These are phyloP conservation scores for Oppia nitens DNA, from an alignment of 1,140 invertebrate species.

Conservation along the genomic window DNA sequence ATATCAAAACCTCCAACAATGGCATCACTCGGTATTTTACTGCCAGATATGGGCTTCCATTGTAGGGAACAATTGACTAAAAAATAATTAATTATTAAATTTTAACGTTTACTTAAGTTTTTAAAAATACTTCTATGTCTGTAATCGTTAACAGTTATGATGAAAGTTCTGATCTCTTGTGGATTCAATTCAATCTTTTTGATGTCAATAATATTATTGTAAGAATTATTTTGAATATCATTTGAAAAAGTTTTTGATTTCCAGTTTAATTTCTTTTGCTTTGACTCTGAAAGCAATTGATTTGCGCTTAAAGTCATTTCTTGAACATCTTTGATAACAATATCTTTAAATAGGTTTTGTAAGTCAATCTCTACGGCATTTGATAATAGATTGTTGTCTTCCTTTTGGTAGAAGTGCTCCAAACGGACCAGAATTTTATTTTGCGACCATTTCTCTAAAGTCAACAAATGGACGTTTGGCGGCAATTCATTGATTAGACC, in stretches of 20 bases:
- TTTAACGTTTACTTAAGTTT: not conserved
- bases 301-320: conserved; percentile 50
- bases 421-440: conserved; percentile 52
- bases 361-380: conserved; percentile 32
- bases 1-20: not conserved
- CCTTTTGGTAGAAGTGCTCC: conserved; percentile 66
- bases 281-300: not conserved
- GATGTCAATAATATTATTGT: not conserved
- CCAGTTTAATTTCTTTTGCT: not conserved
- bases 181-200: not conserved
- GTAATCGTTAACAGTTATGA: not conserved
- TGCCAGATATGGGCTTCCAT: not conserved
- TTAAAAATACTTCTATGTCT: not conserved
- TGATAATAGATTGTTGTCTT: conserved; percentile 40
- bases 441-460: conserved; percentile 61
- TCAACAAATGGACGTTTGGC: conserved; percentile 60
- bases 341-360: conserved; percentile 38
- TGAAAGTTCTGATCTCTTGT: not conserved
- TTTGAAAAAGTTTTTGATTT: not conserved
- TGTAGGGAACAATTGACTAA: not conserved
- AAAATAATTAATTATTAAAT: not conserved
- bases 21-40: not conserved
- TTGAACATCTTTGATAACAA: conserved; percentile 35
- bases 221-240: not conserved
- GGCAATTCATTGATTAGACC: conserved; percentile 39